Base-by-base conservation (phyloP, 2,888 invertebrate species). In the Caenorhabditis wallacei region DNA sequence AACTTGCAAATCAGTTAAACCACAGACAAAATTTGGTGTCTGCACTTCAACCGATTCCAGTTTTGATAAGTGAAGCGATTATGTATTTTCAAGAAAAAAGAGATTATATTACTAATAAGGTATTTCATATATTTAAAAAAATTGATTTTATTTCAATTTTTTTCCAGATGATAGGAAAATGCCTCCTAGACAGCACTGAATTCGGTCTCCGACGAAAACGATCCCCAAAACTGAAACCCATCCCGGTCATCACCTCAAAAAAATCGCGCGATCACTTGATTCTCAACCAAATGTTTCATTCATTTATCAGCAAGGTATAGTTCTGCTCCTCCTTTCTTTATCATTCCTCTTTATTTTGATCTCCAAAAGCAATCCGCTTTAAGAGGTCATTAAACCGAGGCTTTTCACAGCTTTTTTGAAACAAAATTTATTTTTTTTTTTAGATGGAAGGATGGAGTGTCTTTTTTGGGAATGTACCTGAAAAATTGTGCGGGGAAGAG, bases 21-120 rank as follows among this genome's bases (percentile, higher is more conserved):
- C 46, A 69, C 16, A 54, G 66, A 7, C 83, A 83, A 37, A 83
- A 80, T 13, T 18, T 83, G 16, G 70, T 83, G 2, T 80, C 79
- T 0, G 63, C 83, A 10, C 51, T 83, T 0, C 53, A 64, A 24
- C 83, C 83, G 0, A 59, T 83, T n/a, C 70, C 83, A 16, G 57
- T 83, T 13, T 40, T 83, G 13, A 83, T 83, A 18, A 83, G 83
- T 66, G 83, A 83, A 70, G 83, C 83, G 5, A 40, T 83, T 18
- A 83, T 83, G 83, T 20, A 75, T 20, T 83, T 80, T 43, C 83
- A 83, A 66, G 83, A 83, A 48, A 69, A 70, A 46, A 18, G 66
- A 18, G 83, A 83, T 35, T 80, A 40, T 40, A 80, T 83, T 0
- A 83, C 79, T 10, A 83, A 80, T 37, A 79, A 83, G 75, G 81